Evolutionary conservation across 2,797 vertebrate species (phyloP).

Genomic region (Melanogrammus aeglefinus): DNA sequence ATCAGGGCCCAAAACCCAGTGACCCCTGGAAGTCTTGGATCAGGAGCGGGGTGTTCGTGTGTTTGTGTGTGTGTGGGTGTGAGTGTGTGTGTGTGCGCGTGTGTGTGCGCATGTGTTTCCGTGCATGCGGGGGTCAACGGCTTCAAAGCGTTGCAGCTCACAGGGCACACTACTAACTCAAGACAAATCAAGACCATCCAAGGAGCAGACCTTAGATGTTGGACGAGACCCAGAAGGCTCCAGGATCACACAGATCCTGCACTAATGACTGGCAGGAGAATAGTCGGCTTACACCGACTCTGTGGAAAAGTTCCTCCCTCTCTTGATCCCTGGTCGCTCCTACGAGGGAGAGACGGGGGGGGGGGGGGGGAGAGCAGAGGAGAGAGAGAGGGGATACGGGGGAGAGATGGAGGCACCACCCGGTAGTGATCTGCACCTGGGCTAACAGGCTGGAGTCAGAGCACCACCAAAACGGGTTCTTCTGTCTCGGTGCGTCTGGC

Average conservation of each 20-base stretch:
- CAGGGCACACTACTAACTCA: neutral
- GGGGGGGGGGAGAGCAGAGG: too few relatives aligned
- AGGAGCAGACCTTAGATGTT: neutral
- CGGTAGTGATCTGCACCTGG: neutral
- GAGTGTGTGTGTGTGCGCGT: too few relatives aligned
- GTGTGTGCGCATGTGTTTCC: neutral
- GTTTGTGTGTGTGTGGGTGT: neutral
- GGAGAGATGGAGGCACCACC: neutral
- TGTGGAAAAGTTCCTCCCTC: neutral
- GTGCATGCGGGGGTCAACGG: conserved; percentile 41
- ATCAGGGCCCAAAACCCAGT: conserved; percentile 49
- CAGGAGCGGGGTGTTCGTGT: neutral
- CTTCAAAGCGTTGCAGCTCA: conserved; percentile 57
- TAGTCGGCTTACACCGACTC: neutral
- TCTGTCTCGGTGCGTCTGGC: neutral
- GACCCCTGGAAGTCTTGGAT: conserved; percentile 39
- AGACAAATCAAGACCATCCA: neutral
- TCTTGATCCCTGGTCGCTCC: neutral
- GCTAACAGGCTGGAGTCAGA: neutral
- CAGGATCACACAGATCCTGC: neutral
- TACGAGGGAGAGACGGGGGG: neutral
- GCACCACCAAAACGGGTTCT: neutral
- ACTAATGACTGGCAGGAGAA: neutral
- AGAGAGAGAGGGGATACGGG: too few relatives aligned
- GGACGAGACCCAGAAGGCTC: neutral